Conservation (phyloP, 2,113 vertebrate genomes). For the Bucco capensis region DNA sequence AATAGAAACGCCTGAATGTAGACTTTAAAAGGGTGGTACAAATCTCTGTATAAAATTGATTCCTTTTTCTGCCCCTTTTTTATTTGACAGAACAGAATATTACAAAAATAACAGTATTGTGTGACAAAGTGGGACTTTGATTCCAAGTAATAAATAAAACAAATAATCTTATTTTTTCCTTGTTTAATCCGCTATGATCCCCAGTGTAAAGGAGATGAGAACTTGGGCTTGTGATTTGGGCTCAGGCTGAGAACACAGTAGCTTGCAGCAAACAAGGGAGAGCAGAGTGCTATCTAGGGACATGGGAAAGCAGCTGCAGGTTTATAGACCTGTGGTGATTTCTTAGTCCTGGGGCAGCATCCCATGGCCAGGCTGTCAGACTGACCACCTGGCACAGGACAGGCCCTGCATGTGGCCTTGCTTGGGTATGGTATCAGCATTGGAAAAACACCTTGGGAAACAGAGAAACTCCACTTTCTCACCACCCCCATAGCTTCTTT, state of each 20-base stretch:
- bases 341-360: background rate
- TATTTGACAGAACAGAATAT: background rate
- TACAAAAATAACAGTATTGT: background rate
- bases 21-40: background rate
- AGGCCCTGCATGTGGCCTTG: background rate
- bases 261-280: accelerated
- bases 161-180: background rate
- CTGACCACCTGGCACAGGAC: accelerated
- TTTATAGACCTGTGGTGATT: background rate
- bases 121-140: background rate
- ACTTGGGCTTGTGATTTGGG: background rate
- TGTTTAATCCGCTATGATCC: background rate
- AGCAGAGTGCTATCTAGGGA: background rate
- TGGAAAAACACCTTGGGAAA: background rate
- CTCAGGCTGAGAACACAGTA: background rate
- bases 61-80: background rate
- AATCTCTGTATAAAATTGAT: background rate
- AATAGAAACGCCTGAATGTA: background rate
- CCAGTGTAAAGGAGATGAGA: background rate
- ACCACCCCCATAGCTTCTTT: background rate
- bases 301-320: accelerated
- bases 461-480: background rate
- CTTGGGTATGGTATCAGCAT: background rate
- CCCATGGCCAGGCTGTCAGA: accelerated
- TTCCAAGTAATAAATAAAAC: background rate